Base-by-base conservation (phyloP, 2,888 invertebrate genomes). In the Cyclophora punctaria region DNA sequence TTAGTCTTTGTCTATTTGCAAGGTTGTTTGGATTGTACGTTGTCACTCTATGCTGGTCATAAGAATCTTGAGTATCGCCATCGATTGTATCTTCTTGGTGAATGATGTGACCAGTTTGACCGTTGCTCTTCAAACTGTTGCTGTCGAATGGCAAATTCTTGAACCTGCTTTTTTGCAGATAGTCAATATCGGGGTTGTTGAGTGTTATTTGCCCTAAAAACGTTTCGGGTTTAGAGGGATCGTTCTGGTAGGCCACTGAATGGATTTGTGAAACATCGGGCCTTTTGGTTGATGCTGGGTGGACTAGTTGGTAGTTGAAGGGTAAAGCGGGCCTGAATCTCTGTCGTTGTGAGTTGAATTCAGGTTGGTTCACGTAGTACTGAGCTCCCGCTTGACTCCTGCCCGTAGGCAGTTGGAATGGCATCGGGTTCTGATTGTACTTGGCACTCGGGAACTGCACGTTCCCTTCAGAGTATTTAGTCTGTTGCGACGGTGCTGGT, bases 191-290 rank as follows among this genome's bases (percentile, higher is more conserved):
- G 7, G 91, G 91, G 71, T 90, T 91, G 64, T 91, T 90, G 52
- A 91, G 79, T 20, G 91, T 91, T 45, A 91, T 90, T 80, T 92
- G 90, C 5, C 91, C 91, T 52, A 92, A 74, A 71, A 91, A 91
- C 43, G 90, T 90, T 81, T 91, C 91, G 34, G 90, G 90, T 68
- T 91, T 90, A 3, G 91, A 90, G 7, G 91, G 91, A 64, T 91
- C 88, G 66, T 90, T 89, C 66, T 89, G 90, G 64, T 90, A 90
- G 3, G 87, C 89, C 47, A 85, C 80, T n/a, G 88, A 86, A 67
- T 90, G 91, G 60, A 91, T 90, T 63, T 90, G 85, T 55, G 90
- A 82, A 52, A 85, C 80, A 58, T 91, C 91, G 43, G 91, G 92
- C 65, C 87, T 81, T 66, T 89, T 87, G 3, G 90, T 90, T 40